A percentile compares a stretch with the other conserved stretches of the same genome.
Evolutionary conservation across 2,113 vertebrate species (phyloP).

Genomic region (Pituophis catenifer): DNA sequence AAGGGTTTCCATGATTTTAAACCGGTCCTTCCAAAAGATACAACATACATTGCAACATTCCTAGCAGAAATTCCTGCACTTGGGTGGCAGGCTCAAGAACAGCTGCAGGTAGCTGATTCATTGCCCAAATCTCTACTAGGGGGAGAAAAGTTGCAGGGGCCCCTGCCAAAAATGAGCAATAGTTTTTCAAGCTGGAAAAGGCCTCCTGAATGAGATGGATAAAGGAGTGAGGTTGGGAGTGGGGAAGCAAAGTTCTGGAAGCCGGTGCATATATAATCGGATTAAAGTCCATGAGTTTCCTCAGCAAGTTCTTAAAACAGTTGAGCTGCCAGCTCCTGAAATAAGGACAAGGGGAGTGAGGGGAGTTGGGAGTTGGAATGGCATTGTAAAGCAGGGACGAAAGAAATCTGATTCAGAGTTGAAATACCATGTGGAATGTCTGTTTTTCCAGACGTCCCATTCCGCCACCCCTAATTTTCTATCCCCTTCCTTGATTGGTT

Average conservation of each 20-base stretch:
- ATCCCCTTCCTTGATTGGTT: background rate
- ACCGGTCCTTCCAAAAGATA: slow-evolving; percentile 3
- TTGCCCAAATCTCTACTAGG: slow-evolving; percentile 58
- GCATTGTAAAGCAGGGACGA: background rate
- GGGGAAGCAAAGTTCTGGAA: slow-evolving; percentile 52
- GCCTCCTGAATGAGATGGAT: slow-evolving; percentile 18
- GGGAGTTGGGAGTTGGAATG: background rate
- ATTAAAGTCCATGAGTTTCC: slow-evolving; percentile 61
- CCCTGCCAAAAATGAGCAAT: slow-evolving; percentile 55
- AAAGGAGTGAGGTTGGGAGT: background rate
- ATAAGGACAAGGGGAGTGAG: background rate
- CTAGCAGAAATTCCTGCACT: slow-evolving; percentile 63
- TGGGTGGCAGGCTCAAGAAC: slow-evolving; percentile 64
- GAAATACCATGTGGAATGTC: background rate
- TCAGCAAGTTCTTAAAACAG: slow-evolving; percentile 54
- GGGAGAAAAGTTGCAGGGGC: slow-evolving; percentile 31
- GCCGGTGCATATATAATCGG: slow-evolving; percentile 65
- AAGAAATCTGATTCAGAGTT: background rate
- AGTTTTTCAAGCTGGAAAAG: slow-evolving; percentile 59
- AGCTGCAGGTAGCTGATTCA: slow-evolving; percentile 70
- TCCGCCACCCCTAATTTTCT: background rate
- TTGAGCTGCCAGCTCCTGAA: background rate
- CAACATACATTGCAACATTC: slow-evolving; percentile 37
- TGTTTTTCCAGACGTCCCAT: background rate
- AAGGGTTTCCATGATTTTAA: slow-evolving; percentile 46